Evolutionary conservation across 2,797 vertebrate genomes (phyloP), one percentile per base, ranked within the genome.

Genomic region (Cyclopterus lumpus): DNA sequence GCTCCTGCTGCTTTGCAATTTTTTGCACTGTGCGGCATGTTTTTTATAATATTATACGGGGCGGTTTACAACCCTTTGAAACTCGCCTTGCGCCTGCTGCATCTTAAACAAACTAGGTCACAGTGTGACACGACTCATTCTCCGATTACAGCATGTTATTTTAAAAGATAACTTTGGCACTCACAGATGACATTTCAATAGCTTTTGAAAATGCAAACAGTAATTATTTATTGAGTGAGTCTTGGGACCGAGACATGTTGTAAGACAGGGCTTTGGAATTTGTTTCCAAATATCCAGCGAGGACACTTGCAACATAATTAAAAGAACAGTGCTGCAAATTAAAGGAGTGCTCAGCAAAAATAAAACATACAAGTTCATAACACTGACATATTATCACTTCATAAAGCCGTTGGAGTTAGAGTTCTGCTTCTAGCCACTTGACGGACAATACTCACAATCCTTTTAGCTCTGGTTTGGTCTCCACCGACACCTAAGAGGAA

Each of bases 181-280:
- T 54, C 22, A 11, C 32, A 16, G 20, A 40, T 20, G 36, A 36
- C n/a, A 12, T 55, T 34, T 60, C 48, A 64, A 60, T 12, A 68
- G 55, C 24, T 67, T 67, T 76, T 24, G 9, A 44, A 61, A 71
- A 11, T 58, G 46, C 59, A 53, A 58, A 53, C 53, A 54, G 60
- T 38, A 59, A 49, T 71, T 55, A 42, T 5, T 49, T 51, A 34
- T 38, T 18, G 54, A 69, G 48, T 15, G 58, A 34, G 18, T 48
- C 5, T 20, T 49, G 70, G 65, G 38, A 26, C n/a, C 0, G 65
- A 69, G 70, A 26, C 63, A 63, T 12, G n/a, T 3, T 42, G 30
- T 24, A 11, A 57, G 63, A 67, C 48, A 36, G 11, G 28, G 42
- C 26, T 48, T 57, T 58, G 30, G 57, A 59, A 59, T 36, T 3